Evolutionary conservation across 2,113 vertebrate genomes (phyloP), one percentile per base, ranked within the genome.

Genomic region (Neoarius graeffei): DNA sequence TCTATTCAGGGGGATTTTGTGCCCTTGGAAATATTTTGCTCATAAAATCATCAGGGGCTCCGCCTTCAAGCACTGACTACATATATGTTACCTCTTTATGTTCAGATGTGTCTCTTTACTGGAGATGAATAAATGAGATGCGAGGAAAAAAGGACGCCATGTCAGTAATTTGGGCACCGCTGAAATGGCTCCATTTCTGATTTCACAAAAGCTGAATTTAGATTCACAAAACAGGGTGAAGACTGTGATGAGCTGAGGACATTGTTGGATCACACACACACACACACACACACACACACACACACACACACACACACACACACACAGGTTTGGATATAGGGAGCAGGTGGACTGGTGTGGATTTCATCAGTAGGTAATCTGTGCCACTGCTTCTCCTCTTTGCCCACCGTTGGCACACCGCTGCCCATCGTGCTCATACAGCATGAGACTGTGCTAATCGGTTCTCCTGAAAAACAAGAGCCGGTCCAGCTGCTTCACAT

Each of bases 341-440:
- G 81, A 90, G 87, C 84, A 90, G 89, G 89, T 90, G 89, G 81
- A 57, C 23, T 50, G 25, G 84, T 84, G 64, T 84, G 87, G 64
- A 83, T 88, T 90, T 88, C 84, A 90, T 88, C 89, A 88, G n/a
- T 7, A 84, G 8, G 27, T 86, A 67, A 86, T 83, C 76, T 56
- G 67, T 48, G 13, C 30, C 10, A 11, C 20, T 50, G 60, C 20
- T 60, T 52, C 59, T 69, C 50, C 27, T 57, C 56, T 35, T 74
- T 50, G 79, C 54, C 79, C 84, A 30, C n/a, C 23, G 30, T n/a
- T 76, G 85, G 81, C 60, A 80, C 77, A 76, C n/a, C 64, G 76
- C 57, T 82, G 56, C 30, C 84, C 89, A 48, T 52, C 30, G 42
- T 27, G 23, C 8, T 5, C n/a, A 25, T 5, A 52, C 13, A 8